A percentile compares a stretch with the other conserved stretches of the same genome.
Conservation (phyloP, 2,888 invertebrate genomes). For the Neoitamus cyanurus region DNA sequence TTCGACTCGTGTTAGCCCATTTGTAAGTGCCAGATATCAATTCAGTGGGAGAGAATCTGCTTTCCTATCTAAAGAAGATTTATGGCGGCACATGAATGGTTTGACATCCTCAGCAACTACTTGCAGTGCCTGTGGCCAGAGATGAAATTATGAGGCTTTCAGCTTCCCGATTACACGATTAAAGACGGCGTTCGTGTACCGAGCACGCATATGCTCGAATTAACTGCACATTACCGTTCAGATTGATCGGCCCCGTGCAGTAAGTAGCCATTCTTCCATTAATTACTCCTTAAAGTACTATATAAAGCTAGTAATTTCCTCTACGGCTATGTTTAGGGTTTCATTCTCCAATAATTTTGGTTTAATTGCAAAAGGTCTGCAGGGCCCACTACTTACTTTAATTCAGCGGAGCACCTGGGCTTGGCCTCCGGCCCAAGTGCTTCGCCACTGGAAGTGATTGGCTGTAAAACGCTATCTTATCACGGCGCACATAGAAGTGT, state of each 20-base stretch:
- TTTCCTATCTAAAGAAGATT: background rate
- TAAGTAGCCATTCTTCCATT: background rate
- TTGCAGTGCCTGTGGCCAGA: background rate
- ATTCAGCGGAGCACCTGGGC: background rate
- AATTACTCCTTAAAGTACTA: background rate
- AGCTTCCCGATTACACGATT: constrained; percentile 31
- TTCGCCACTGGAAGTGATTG: constrained; percentile 1
- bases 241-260: background rate
- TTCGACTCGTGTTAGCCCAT: background rate
- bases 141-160: constrained; percentile 25
- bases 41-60: constrained; percentile 11
- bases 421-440: background rate
- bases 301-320: background rate
- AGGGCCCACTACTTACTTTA: background rate
- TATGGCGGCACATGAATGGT: constrained; percentile 18
- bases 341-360: background rate
- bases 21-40: constrained; percentile 3
- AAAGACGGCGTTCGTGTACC: background rate
- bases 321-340: background rate
- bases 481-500: background rate
- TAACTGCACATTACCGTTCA: background rate
- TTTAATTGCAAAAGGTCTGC: background rate
- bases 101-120: constrained; percentile 1
- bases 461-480: constrained; percentile 12
- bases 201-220: background rate